These are phyloP conservation scores for Oreamnos americanus DNA, from an alignment of 2,113 vertebrate genomes.

Conservation along the genomic window DNA sequence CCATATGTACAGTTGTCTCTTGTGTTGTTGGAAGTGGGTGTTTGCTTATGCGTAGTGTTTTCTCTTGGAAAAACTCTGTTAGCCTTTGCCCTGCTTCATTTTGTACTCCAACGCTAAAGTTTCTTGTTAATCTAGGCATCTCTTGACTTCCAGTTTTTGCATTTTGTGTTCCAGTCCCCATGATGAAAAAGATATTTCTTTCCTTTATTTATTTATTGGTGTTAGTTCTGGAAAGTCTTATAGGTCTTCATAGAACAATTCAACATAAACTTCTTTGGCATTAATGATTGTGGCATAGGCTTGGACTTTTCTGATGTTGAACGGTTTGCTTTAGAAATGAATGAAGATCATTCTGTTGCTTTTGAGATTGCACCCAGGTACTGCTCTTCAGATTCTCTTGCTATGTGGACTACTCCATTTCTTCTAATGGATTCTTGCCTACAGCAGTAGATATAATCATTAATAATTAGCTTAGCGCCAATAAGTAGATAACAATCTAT, in stretches of 20 bases:
- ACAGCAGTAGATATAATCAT: background rate
- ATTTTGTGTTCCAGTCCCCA: background rate
- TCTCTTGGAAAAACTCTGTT: background rate
- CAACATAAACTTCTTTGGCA: background rate
- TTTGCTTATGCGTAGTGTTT: background rate
- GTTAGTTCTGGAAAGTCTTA: background rate
- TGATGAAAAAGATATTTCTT: background rate
- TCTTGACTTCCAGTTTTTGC: background rate
- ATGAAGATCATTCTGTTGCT: background rate
- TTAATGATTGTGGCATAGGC: background rate
- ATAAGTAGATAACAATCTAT: conserved; percentile 36
- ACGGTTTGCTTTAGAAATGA: background rate
- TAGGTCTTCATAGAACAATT: background rate
- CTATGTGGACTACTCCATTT: background rate
- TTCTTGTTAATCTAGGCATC: background rate
- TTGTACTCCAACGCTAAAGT: background rate
- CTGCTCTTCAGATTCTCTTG: background rate
- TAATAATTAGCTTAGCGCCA: background rate
- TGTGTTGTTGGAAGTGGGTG: background rate
- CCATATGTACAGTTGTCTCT: background rate
- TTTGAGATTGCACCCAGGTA: background rate
- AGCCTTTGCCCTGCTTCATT: background rate
- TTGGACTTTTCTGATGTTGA: background rate
- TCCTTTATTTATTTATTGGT: background rate
- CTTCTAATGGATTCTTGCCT: background rate